Evolutionary conservation across 2,888 invertebrate genomes (phyloP).

Genomic region (Perizoma flavofasciatum): DNA sequence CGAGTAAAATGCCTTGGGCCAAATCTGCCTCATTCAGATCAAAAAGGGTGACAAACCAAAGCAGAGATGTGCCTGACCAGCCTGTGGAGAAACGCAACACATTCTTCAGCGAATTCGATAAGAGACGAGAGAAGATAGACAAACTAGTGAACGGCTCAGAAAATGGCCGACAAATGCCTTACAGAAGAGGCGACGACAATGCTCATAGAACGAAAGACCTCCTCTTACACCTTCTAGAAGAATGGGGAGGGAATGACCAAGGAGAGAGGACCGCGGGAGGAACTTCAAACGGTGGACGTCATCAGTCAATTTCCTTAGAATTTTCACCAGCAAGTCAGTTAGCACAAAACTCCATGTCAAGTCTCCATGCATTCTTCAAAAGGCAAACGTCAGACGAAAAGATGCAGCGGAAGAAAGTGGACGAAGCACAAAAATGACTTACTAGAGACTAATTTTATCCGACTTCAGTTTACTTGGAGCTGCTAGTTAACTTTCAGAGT

Average conservation of each 20-base stretch:
- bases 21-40: constrained; percentile 79
- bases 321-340: constrained; percentile 89
- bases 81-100: constrained; percentile 83
- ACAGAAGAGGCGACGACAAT: constrained; percentile 80
- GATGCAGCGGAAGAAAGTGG: constrained; percentile 68
- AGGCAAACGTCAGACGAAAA: constrained; percentile 82
- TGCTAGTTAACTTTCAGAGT: constrained; percentile 2
- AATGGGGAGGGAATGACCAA: constrained; percentile 87
- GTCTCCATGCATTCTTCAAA: constrained; percentile 91
- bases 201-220: constrained; percentile 91
- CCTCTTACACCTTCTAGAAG: constrained; percentile 88
- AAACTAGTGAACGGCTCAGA: constrained; percentile 72
- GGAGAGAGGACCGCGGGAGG: constrained; percentile 80
- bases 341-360: constrained; percentile 91
- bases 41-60: constrained; percentile 86
- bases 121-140: constrained; percentile 73
- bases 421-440: constrained; percentile 58
- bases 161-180: constrained; percentile 73
- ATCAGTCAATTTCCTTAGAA: constrained; percentile 90
- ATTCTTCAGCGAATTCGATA: constrained; percentile 80
- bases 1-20: constrained; percentile 81
- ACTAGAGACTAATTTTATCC: constrained; percentile 31
- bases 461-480: constrained; percentile 18
- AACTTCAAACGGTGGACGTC: constrained; percentile 74
- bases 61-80: constrained; percentile 88